Evolutionary conservation across 2,888 invertebrate species (phyloP), one percentile per base, ranked within the genome.

Genomic region (Fragum whitleyi): DNA sequence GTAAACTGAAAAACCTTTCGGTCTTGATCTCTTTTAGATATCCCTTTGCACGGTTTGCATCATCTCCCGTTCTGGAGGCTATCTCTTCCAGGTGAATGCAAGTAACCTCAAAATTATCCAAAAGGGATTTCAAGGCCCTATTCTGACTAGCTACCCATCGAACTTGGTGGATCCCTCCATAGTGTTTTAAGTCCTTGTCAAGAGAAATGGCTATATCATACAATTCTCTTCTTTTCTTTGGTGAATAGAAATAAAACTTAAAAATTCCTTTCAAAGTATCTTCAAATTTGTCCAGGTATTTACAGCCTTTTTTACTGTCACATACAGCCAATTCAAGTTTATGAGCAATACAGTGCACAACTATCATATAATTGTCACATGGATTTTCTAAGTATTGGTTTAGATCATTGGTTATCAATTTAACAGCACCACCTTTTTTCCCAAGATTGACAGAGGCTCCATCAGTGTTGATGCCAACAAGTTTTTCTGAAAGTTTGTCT

Each of bases 151-250:
- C 69, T n/a, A 26, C 29, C 69, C 28, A 53, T 26, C 69, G 11
- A 26, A 69, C 69, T 53, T 69, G 69, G 28, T 69, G 69, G 21
- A 32, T 51, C n/a, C 47, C n/a, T 69, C 69, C 32, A 69, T 53
- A 14, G 28, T 69, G 19, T 26, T 69, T 28, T 11, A 53, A 42
- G 42, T 51, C 51, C n/a, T 69, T 42, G 42, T 68, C 68, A 14
- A 68, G 23, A 28, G 32, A 16, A 62, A 32, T 16, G 32, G 28
- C 62, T 26, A 32, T 62, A 32, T 62, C 36, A 62, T 62, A 62
- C 14, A 62, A 32, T 32, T 62, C 3, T 32, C 62, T 62, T 21
- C 62, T 28, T 32, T 29, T 62, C 16, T 62, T 62, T 32, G 62
- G 62, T 16, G 62, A 62, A 21, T 62, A 62, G 36, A 26, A 62